Evolutionary conservation across 2,797 vertebrate species (phyloP).

Genomic region (Chromis chromis): DNA sequence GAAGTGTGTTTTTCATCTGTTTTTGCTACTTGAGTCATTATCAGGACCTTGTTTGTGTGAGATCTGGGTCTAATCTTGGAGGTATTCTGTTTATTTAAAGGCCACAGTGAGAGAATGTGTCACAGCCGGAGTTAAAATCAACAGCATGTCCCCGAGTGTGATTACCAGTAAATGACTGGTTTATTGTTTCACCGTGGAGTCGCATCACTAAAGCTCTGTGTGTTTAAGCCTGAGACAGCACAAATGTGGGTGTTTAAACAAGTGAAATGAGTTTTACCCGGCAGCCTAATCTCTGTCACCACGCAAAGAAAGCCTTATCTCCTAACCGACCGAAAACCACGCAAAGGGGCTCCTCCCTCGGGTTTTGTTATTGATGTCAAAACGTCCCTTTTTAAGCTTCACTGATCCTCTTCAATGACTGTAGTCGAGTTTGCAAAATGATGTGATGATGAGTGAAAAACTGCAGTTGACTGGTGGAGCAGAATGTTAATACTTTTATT

Average conservation of each 20-base stretch:
- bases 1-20: background rate
- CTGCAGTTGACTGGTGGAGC: background rate
- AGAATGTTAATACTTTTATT: background rate
- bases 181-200: conserved; percentile 9
- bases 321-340: background rate
- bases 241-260: conserved; percentile 14
- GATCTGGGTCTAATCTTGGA: background rate
- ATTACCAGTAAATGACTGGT: conserved; percentile 41
- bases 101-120: conserved; percentile 7
- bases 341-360: background rate
- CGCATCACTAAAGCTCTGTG: conserved; percentile 18
- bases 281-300: conserved; percentile 30
- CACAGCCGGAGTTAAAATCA: conserved; percentile 16
- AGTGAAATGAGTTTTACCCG: conserved; percentile 12
- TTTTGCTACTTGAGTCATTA: background rate
- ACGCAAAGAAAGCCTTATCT: conserved; percentile 15
- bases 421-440: background rate
- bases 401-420: background rate
- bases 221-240: conserved; percentile 5
- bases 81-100: conserved; percentile 6
- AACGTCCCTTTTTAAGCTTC: background rate
- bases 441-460: background rate
- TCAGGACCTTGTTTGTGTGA: background rate
- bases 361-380: background rate
- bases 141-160: conserved; percentile 36